phyloP scores from a whole-genome alignment of 1,140 invertebrate species.

The Heliconius congener region DNA sequence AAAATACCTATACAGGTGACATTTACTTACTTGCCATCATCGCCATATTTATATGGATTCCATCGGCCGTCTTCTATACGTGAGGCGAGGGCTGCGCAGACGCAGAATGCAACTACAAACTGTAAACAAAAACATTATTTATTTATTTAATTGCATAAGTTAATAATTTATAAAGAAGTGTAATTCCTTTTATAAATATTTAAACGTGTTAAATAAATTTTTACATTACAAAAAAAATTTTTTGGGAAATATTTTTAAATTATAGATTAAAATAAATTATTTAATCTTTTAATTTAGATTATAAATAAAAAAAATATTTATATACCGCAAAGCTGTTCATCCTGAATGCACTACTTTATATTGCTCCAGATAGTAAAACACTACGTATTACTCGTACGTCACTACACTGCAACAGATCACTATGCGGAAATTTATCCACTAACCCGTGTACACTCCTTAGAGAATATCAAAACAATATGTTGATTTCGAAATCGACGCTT shows the following conservation, averaged over 20 bases:
- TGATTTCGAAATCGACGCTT: constrained; percentile 79
- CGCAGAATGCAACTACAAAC: constrained; percentile 61
- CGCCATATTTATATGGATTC: constrained; percentile 73
- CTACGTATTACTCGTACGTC: constrained; percentile 43
- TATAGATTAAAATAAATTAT: not conserved
- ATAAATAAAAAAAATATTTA: constrained; percentile 31
- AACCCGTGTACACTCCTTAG: constrained; percentile 70
- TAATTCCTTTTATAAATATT: not conserved
- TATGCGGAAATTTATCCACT: constrained; percentile 68
- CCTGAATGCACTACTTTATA: constrained; percentile 52
- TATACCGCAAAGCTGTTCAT: constrained; percentile 65
- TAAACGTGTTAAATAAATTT: not conserved
- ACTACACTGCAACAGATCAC: constrained; percentile 66
- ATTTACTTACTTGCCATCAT: constrained; percentile 75
- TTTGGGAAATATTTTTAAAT: not conserved
- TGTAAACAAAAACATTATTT: constrained; percentile 51
- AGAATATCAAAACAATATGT: constrained; percentile 76
- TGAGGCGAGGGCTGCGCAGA: constrained; percentile 54
- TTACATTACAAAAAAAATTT: not conserved
- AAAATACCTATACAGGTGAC: constrained; percentile 39
- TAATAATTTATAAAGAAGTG: not conserved
- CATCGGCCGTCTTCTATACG: constrained; percentile 68
- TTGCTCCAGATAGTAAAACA: constrained; percentile 43
- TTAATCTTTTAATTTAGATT: not conserved
- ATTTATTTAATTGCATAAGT: constrained; percentile 1